Percentiles rank a stretch among this genome's conserved stretches.
These are phyloP conservation scores for Propithecus perrieri DNA, from an alignment of 2,797 vertebrate species.

Conservation along the genomic window DNA sequence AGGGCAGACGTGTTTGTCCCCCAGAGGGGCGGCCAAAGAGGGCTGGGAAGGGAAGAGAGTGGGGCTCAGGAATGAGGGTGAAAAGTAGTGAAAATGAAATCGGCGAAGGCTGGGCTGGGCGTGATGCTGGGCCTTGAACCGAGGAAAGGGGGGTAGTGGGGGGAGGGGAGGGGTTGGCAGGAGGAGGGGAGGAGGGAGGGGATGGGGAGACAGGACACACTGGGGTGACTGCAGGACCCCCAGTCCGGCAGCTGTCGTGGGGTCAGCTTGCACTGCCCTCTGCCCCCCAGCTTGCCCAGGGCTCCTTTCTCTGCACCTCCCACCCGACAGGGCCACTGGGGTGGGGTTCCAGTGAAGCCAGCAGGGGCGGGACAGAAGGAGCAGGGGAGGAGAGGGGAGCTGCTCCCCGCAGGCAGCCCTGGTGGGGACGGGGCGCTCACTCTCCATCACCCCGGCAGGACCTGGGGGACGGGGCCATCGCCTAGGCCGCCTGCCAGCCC, in stretches of 20 bases:
- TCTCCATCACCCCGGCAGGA: not conserved
- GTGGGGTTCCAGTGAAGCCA: not conserved
- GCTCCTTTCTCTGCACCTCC: not conserved
- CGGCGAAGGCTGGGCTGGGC: rapidly evolving
- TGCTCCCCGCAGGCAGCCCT: not conserved
- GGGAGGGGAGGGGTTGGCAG: not conserved
- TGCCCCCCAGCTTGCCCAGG: not conserved
- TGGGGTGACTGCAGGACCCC: too few species aligned
- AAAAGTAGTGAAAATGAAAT: not conserved
- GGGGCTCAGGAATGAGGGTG: too few species aligned
- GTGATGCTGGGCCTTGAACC: rapidly evolving
- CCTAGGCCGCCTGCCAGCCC: not conserved
- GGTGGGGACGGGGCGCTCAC: not conserved
- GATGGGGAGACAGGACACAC: too few species aligned
- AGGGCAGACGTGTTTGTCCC: too few species aligned
- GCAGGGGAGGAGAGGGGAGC: not conserved
- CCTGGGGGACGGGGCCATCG: not conserved
- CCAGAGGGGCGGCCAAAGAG: not conserved
- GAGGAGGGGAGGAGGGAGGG: too few species aligned
- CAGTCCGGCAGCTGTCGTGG: too few species aligned
- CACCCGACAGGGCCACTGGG: not conserved
- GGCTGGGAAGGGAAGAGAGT: not conserved
- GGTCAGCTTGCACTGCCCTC: not conserved
- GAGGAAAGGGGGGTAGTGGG: too few species aligned
- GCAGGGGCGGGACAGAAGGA: not conserved